Percentiles rank a stretch among this genome's conserved stretches.
phyloP scores from a whole-genome alignment of 30 jellyfish, hydroid and myxozoan genomes.

The Cassiopea xamachana region DNA sequence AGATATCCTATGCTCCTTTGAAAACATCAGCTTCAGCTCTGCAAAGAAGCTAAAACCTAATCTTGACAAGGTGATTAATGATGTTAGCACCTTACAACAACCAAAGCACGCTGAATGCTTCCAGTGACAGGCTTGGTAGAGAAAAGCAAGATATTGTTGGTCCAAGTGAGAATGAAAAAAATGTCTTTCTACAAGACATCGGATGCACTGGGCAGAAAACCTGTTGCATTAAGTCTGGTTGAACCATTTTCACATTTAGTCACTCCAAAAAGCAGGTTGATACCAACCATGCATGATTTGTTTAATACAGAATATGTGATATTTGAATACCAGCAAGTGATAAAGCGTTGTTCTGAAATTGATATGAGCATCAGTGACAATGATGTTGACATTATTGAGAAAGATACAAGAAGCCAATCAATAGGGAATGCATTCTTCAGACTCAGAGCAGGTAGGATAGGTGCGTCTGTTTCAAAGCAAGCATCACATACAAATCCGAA shows the following conservation, averaged over 20 bases:
- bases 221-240: constrained; percentile 48
- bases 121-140: constrained; percentile 32
- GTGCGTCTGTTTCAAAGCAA: constrained; percentile 48
- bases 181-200: constrained; percentile 2
- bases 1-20: constrained; percentile 45
- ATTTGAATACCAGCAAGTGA: constrained; percentile 50
- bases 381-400: constrained; percentile 33
- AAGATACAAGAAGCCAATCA: constrained; percentile 71
- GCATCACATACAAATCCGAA: constrained; percentile 57
- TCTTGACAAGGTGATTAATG: constrained; percentile 38
- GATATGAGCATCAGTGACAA: constrained; percentile 26
- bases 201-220: constrained; percentile 27
- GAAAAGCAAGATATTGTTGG: neutral
- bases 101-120: constrained; percentile 55
- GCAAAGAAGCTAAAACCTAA: constrained; percentile 32
- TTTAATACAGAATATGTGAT: constrained; percentile 8
- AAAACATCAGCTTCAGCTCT: constrained; percentile 53
- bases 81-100: constrained; percentile 21
- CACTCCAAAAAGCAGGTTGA: constrained; percentile 41
- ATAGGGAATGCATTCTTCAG: constrained; percentile 47
- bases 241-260: constrained; percentile 52
- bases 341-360: constrained; percentile 22
- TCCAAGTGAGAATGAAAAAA: constrained; percentile 54
- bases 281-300: constrained; percentile 37
- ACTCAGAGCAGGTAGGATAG: constrained; percentile 18